Conservation (phyloP, 2,888 invertebrate species). For the Dasysyrphus tricinctus region DNA sequence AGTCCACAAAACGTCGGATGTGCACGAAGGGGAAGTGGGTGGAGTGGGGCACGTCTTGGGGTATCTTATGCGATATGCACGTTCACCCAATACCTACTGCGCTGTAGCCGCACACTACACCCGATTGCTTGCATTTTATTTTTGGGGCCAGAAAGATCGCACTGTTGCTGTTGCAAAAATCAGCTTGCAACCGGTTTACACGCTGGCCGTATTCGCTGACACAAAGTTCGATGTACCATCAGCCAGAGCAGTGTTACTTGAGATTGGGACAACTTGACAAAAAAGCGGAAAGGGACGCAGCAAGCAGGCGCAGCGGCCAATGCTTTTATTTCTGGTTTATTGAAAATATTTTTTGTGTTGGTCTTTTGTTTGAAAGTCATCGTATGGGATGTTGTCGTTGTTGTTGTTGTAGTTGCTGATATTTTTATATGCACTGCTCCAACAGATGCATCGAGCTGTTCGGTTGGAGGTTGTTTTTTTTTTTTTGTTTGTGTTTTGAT, state of each 20-base stretch:
- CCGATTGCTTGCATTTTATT: conserved; percentile 48
- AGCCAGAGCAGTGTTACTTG: conserved; percentile 22
- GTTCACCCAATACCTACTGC: neutral
- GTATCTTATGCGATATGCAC: neutral
- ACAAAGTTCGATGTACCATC: conserved; percentile 57
- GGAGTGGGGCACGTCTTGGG: neutral
- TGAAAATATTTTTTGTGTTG: conserved; percentile 70
- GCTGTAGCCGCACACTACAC: neutral
- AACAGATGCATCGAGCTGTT: conserved; percentile 44
- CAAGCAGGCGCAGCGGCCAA: conserved; percentile 23
- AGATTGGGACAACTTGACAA: conserved; percentile 23
- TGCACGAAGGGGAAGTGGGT: neutral
- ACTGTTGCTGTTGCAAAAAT: conserved; percentile 55
- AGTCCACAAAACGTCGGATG: conserved; percentile 10
- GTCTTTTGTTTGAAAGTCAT: conserved; percentile 40
- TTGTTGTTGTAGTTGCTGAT: conserved; percentile 31
- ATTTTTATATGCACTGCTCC: conserved; percentile 8
- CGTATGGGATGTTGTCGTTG: conserved; percentile 34
- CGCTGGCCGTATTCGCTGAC: neutral
- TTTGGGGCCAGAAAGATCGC: conserved; percentile 60
- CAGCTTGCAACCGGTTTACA: conserved; percentile 72
- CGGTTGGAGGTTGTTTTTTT: conserved; percentile 31
- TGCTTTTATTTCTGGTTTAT: conserved; percentile 73
- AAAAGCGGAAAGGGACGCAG: conserved; percentile 21
- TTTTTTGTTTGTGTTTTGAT: conserved; percentile 62